Conservation (phyloP, 2,113 vertebrate species). For the Ciconia stormi region DNA sequence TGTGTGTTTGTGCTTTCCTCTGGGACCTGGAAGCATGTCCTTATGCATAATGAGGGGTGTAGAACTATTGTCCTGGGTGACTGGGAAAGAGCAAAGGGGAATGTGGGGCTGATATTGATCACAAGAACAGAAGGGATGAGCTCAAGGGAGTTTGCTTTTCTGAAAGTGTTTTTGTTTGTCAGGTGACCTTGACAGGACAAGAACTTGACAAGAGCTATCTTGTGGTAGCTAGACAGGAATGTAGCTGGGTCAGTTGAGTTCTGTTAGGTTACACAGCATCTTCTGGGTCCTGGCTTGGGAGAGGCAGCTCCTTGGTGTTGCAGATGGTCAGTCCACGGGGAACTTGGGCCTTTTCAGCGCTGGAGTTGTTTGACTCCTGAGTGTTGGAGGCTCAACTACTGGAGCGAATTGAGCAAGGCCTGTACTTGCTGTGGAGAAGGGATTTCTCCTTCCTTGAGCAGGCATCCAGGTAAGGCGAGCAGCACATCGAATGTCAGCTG, state of each 20-base stretch:
- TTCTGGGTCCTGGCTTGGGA: neutral
- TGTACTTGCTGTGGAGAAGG: neutral
- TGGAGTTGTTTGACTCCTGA: neutral
- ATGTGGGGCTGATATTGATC: neutral
- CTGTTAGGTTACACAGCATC: neutral
- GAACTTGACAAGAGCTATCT: neutral
- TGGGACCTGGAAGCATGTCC: neutral
- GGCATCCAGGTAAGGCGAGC: neutral
- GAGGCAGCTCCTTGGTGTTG: neutral
- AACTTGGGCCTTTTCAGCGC: neutral
- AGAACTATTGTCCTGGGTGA: neutral
- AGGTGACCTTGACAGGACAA: neutral
- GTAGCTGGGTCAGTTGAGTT: neutral
- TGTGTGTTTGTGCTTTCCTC: neutral
- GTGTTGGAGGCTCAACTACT: neutral
- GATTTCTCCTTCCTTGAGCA: neutral
- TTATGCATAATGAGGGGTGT: neutral
- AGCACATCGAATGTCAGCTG: neutral
- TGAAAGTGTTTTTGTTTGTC: neutral
- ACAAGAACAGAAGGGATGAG: neutral
- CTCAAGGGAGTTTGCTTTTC: neutral
- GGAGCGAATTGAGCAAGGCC: neutral
- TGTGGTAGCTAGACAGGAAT: neutral
- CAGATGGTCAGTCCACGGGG: neutral
- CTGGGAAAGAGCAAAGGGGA: rapidly evolving